A percentile compares a stretch with the other conserved stretches of the same genome.
Conservation (phyloP, 2,888 invertebrate species). For the Eupsilia transversa region DNA sequence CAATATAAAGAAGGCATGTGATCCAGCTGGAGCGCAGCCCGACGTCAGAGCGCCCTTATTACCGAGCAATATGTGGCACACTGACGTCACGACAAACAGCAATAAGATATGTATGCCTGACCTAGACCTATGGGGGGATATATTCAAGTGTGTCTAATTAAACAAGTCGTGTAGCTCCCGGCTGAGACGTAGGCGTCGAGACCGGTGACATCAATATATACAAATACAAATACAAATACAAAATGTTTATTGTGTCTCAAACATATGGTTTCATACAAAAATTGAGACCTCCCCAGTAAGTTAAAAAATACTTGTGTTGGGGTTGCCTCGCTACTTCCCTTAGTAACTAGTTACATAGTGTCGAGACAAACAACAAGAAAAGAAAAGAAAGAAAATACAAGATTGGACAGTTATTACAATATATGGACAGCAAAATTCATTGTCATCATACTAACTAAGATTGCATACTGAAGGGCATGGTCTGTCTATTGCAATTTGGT, state of each 20-base stretch:
- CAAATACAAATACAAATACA: too few relatives aligned
- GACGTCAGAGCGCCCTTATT: slow-evolving; percentile 35
- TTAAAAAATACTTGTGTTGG: too few relatives aligned
- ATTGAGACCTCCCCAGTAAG: too few relatives aligned
- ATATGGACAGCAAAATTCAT: not conserved
- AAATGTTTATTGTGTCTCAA: too few relatives aligned
- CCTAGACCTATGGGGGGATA: slow-evolving; percentile 22
- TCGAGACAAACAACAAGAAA: too few relatives aligned
- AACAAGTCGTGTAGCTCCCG: slow-evolving; percentile 7
- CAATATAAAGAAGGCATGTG: slow-evolving; percentile 21
- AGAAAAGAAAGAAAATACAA: too few relatives aligned
- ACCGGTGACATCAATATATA: not conserved
- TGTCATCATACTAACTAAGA: not conserved
- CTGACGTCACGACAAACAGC: slow-evolving; percentile 30
- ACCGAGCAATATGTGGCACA: slow-evolving; percentile 18
- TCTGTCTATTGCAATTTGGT: slow-evolving; percentile 8
- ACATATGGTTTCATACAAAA: too few relatives aligned
- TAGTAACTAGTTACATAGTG: too few relatives aligned
- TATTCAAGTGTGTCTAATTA: slow-evolving; percentile 15
- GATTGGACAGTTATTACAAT: too few relatives aligned
- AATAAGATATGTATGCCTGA: slow-evolving; percentile 1
- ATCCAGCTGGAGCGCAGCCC: slow-evolving; percentile 5
- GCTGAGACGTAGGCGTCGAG: not conserved
- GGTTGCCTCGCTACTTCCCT: too few relatives aligned
- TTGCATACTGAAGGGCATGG: slow-evolving; percentile 6